Conservation (phyloP, 2,888 invertebrate species). For the Cetonia aurata region DNA sequence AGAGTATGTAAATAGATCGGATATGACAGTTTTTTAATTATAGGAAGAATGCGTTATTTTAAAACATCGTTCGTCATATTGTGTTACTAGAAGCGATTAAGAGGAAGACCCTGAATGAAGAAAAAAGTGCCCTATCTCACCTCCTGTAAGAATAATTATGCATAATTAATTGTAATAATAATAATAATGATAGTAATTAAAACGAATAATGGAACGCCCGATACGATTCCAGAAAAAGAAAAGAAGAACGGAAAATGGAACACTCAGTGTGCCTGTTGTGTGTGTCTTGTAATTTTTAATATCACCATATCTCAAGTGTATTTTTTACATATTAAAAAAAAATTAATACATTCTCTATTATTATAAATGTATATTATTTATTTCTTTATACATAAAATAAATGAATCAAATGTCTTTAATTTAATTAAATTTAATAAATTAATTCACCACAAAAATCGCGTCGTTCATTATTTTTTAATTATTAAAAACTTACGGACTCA, state of each 20-base stretch:
- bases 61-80: conserved; percentile 14
- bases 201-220: conserved; percentile 1
- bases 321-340: conserved; percentile 44
- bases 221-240: conserved; percentile 30
- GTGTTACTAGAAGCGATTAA: not conserved
- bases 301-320: conserved; percentile 47
- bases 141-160: conserved; percentile 23
- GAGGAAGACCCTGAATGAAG: conserved; percentile 5
- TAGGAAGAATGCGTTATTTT: conserved; percentile 30
- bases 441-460: conserved; percentile 30
- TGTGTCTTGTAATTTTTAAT: conserved; percentile 46
- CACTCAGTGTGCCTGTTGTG: conserved; percentile 48
- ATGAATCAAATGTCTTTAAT: conserved; percentile 41
- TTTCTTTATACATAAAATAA: conserved; percentile 43
- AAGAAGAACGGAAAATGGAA: conserved; percentile 40
- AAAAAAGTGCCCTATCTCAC: conserved; percentile 42
- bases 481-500: too few relatives aligned
- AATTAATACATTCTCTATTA: conserved; percentile 46
- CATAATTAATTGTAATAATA: conserved; percentile 14
- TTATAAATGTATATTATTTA: conserved; percentile 48
- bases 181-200: conserved; percentile 1
- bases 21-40: conserved; percentile 22
- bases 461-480: not conserved
- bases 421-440: conserved; percentile 42
- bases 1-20: conserved; percentile 25